A percentile compares a stretch with the other conserved stretches of the same genome.
These are phyloP conservation scores for Galeopsomyia nigrocyanea DNA, from an alignment of 2,888 invertebrate species.

Conservation along the genomic window DNA sequence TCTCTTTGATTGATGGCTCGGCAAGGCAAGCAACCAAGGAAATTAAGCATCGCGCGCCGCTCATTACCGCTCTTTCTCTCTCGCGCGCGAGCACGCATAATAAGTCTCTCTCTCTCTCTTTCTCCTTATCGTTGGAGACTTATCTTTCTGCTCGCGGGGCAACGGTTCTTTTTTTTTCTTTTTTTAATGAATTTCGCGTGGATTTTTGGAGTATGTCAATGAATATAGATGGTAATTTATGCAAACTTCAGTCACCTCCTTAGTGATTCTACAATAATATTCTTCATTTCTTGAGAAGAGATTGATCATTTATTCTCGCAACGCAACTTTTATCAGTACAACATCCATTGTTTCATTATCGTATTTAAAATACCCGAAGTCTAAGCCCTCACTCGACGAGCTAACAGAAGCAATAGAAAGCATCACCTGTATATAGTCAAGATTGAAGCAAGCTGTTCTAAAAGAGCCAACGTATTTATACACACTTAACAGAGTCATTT, in stretches of 20 bases:
- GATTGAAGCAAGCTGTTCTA: neutral
- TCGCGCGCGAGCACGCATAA: slow-evolving; percentile 27
- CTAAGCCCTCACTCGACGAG: too few species aligned
- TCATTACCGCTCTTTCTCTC: slow-evolving; percentile 33
- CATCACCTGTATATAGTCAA: neutral
- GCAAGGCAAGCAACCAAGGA: slow-evolving; percentile 32
- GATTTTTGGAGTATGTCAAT: neutral
- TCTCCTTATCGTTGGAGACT: slow-evolving; percentile 21
- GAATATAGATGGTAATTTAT: neutral
- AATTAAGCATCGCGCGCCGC: slow-evolving; percentile 32
- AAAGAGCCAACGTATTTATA: slow-evolving; percentile 18
- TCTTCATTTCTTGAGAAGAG: too few species aligned
- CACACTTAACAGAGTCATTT: slow-evolving; percentile 38
- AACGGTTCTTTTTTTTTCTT: slow-evolving; percentile 1
- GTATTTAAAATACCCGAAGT: too few species aligned
- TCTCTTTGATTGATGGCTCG: slow-evolving; percentile 43
- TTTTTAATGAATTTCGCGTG: neutral
- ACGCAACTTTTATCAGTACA: too few species aligned
- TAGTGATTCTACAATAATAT: too few species aligned
- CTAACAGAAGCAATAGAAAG: slow-evolving; percentile 12
- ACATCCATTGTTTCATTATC: too few species aligned
- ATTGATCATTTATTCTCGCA: too few species aligned
- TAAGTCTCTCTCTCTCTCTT: neutral
- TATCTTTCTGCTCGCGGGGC: slow-evolving; percentile 13
- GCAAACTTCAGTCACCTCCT: too few species aligned